Evolutionary conservation across 2,888 invertebrate species (phyloP).

Genomic region (Volucella zonaria): DNA sequence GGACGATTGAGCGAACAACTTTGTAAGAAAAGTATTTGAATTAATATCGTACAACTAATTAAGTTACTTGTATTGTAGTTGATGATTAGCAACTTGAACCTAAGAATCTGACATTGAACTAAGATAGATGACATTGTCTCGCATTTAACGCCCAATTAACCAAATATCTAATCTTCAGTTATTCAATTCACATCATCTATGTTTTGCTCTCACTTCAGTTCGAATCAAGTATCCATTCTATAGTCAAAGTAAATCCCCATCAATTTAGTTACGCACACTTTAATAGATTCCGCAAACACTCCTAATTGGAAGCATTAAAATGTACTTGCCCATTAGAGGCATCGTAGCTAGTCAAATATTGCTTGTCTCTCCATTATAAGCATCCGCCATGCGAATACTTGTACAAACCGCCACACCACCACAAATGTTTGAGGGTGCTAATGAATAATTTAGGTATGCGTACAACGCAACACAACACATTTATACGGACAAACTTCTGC

Average conservation of each 20-base stretch:
- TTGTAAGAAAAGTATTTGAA: no score
- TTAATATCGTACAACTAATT: no score
- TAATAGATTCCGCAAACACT: constrained; percentile 36
- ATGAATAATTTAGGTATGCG: constrained; percentile 61
- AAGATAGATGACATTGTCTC: no score
- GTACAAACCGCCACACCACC: neutral
- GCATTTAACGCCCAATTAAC: no score
- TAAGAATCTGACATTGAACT: no score
- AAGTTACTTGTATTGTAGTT: no score
- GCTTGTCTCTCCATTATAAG: constrained; percentile 15
- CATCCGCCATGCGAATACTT: constrained; percentile 23
- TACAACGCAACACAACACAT: constrained; percentile 39
- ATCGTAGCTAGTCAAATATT: constrained; percentile 17
- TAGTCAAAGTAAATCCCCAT: constrained; percentile 10
- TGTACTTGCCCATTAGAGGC: constrained; percentile 36
- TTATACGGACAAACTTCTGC: constrained; percentile 17
- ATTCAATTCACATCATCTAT: no score
- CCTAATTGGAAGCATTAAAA: constrained; percentile 58
- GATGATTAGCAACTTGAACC: no score
- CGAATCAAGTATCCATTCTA: neutral
- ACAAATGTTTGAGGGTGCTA: constrained; percentile 55
- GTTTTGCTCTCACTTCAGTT: no score
- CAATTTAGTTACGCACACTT: constrained; percentile 28
- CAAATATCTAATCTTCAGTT: no score
- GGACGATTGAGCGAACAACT: no score